Evolutionary conservation across 2,888 invertebrate genomes (phyloP), one percentile per base, ranked within the genome.

Genomic region (Meganola albula): DNA sequence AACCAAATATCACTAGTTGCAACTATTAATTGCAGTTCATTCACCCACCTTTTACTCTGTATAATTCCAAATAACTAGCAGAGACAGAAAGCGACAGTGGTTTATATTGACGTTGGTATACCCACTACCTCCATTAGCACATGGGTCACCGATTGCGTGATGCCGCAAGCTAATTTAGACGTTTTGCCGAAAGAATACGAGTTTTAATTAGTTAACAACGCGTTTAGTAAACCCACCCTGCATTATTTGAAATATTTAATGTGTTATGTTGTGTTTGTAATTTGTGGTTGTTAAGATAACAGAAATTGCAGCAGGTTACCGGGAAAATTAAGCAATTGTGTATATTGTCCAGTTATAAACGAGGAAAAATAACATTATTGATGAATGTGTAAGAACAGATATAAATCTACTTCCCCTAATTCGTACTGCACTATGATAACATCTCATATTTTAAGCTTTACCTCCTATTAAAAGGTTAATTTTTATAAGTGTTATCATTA

Each of bases 31-130:
- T 36, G 48, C 45, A 56, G 67, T 71, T 69, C 68, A 64, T 70
- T 74, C 68, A 82, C 79, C 77, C 76, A 83, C 83, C 83, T 83
- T 82, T 80, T 75, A 75, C 75, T 78, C 72, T 76, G 59, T 70
- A 64, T 74, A 68, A 67, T 67, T 64, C 66, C 65, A 72, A 74
- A 75, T 72, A 78, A 85, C 84, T 84, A 82, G 74, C 73, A 52
- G 54, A 59, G 63, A 53, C 73, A 64, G 78, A 80, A 79, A 78
- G 72, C 72, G 75, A 79, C 75, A 74, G 77, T 76, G 76, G 74
- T 73, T 82, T 85, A 78, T 84, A 84, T 80, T 69, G 70, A 69
- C 71, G 67, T 55, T 57, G 53, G 63, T 68, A 69, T 74, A 74
- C 73, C 82, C 83, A 83, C 84, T 75, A 80, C 83, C 72, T 66